Base-by-base conservation (phyloP, 2,113 vertebrate genomes). In the Oncorhynchus nerka region DNA sequence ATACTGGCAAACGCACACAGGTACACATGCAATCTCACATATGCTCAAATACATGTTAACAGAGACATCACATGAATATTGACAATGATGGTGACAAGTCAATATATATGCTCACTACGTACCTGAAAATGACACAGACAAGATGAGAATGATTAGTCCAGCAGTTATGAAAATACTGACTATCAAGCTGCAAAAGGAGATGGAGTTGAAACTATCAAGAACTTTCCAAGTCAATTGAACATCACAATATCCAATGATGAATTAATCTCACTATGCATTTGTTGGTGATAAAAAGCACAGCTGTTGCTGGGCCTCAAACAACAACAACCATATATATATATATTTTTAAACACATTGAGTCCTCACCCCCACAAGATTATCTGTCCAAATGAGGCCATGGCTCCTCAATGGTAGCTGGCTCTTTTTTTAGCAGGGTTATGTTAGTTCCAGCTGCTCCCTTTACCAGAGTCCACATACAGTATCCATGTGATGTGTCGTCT, bases 111-210 rank as follows among this genome's bases (percentile, higher is more conserved):
- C 13, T 26, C 48, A 57, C 15, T 34, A 39, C 83, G 78, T 48
- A 89, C 86, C 81, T 82, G 82, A 72, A 81, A 89, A 87, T 65
- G 84, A 81, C 67, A 88, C 57, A 7, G 69, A 75, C 71, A 89
- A 34, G 24, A 89, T 78, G 15, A 89, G 61, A 79, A 89, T 75
- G 30, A 89, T 66, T 9, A 88, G 19, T 45, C 74, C 88, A 70
- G 74, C 62, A 32, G 85, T 68, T 15, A 85, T 34, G 62, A 88
- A 66, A 34, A 88, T 89, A 19, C 88, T 80, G 65, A 82, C 66
- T 64, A 89, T 86, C 81, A 89, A 86, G 68, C 88, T 88, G 75
- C 4, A 73, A 72, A 74, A 64, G n/a, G 62, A 77, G 9, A 66
- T 15, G 6, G 32, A 39, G 9, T 1, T 45, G n/a, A 0, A 4